phyloP scores from a whole-genome alignment of 2,113 vertebrate species.

The Alosa alosa region DNA sequence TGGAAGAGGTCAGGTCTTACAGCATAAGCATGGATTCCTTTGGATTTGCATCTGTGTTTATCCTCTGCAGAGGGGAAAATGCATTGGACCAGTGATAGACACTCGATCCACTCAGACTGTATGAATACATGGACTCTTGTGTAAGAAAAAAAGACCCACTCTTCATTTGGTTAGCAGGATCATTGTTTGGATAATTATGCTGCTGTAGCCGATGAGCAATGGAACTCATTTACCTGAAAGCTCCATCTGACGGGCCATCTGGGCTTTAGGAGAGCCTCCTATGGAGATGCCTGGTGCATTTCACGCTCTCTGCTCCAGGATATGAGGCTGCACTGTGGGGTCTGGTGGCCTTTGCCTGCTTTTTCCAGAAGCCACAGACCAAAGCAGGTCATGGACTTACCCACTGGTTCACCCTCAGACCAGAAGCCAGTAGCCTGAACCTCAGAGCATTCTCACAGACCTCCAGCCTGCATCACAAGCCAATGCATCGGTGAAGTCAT shows the following conservation, averaged over 20 bases:
- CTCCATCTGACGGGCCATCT: neutral
- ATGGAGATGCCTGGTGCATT: neutral
- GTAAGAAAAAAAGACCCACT: neutral
- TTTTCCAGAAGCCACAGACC: constrained; percentile 1
- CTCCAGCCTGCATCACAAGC: neutral
- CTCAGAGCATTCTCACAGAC: neutral
- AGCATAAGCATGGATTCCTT: neutral
- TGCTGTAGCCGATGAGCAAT: neutral
- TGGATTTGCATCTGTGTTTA: neutral
- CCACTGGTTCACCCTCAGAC: neutral
- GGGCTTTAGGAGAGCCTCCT: neutral
- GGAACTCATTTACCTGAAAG: neutral
- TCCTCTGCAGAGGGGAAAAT: neutral
- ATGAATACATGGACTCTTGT: neutral
- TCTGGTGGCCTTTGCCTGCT: neutral
- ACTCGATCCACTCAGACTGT: neutral
- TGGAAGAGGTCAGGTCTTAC: neutral
- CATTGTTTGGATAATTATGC: neutral
- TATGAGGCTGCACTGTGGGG: neutral
- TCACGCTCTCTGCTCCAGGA: neutral
- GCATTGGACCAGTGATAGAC: neutral
- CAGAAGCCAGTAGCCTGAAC: neutral
- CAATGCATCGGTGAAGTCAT: neutral
- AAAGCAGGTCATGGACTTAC: constrained; percentile 6
- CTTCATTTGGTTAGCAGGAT: neutral